These are phyloP conservation scores for Actinia tenebrosa DNA, from an alignment of 64 coral and sea anemone species.

Conservation along the genomic window DNA sequence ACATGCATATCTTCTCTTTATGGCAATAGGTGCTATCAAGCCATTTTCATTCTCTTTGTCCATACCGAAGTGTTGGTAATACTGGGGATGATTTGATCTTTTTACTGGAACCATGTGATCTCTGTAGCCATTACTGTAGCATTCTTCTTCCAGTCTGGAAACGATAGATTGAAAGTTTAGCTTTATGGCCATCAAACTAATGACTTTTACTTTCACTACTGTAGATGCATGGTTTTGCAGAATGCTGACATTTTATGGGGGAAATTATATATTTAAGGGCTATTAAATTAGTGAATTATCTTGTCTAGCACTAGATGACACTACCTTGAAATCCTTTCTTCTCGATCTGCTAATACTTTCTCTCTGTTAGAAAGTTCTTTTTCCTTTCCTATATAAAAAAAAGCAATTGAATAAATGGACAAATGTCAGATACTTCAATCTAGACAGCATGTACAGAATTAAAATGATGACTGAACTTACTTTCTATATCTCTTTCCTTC, in stretches of 20 bases:
- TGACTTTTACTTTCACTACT: too few species aligned
- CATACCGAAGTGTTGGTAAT: conserved; percentile 29
- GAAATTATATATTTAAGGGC: too few species aligned
- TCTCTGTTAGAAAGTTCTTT: conserved; percentile 54
- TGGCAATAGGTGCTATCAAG: background rate
- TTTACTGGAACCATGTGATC: background rate
- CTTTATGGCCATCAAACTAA: too few species aligned
- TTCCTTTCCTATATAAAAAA: conserved; percentile 37
- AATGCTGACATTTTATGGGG: too few species aligned
- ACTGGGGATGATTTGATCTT: conserved; percentile 3
- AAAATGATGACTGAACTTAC: conserved; percentile 20
- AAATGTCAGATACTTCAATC: too few species aligned
- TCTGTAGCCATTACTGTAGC: background rate
- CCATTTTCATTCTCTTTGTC: conserved; percentile 54
- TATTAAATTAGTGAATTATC: too few species aligned
- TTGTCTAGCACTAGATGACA: too few species aligned
- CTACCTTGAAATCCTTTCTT: conserved; percentile 77
- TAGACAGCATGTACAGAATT: too few species aligned
- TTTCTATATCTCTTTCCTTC: conserved; percentile 82
- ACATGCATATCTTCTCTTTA: conserved; percentile 34
- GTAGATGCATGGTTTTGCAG: too few species aligned
- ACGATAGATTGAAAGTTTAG: too few species aligned
- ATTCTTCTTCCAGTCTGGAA: background rate
- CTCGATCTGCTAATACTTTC: conserved; percentile 63
- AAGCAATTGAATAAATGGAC: too few species aligned